These are phyloP conservation scores for Nycticebus coucang DNA, from an alignment of 2,113 vertebrate genomes.

Conservation along the genomic window DNA sequence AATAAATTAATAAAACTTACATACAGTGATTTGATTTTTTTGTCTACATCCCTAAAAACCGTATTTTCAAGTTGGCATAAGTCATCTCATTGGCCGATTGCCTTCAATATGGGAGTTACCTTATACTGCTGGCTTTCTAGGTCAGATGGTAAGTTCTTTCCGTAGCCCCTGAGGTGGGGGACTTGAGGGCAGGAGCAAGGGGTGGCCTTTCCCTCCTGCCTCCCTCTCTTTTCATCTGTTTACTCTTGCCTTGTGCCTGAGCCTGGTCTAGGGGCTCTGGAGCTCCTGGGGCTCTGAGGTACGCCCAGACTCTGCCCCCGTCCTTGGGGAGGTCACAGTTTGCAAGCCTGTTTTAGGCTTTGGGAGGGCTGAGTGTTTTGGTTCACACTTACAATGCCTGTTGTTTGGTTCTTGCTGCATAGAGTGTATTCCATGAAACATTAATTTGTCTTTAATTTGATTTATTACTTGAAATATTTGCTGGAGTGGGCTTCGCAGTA, in stretches of 20 bases:
- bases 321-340: background rate
- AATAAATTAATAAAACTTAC: background rate
- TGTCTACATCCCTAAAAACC: background rate
- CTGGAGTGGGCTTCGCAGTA: background rate
- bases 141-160: background rate
- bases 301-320: accelerated
- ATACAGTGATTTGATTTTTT: background rate
- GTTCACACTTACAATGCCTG: background rate
- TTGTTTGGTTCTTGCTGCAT: constrained; percentile 42
- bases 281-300: too few relatives aligned
- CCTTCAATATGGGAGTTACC: background rate
- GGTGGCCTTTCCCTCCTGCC: background rate
- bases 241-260: background rate
- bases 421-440: background rate
- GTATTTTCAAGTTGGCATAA: background rate
- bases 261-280: background rate
- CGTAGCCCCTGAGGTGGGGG: background rate
- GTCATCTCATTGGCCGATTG: background rate
- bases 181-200: background rate
- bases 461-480: constrained; percentile 74
- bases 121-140: background rate
- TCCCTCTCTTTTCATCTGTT: background rate
- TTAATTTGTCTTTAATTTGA: constrained; percentile 63
- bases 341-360: background rate
- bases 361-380: background rate